Conservation (phyloP, 2,888 invertebrate genomes). For the Linhomoeus sp. region DNA sequence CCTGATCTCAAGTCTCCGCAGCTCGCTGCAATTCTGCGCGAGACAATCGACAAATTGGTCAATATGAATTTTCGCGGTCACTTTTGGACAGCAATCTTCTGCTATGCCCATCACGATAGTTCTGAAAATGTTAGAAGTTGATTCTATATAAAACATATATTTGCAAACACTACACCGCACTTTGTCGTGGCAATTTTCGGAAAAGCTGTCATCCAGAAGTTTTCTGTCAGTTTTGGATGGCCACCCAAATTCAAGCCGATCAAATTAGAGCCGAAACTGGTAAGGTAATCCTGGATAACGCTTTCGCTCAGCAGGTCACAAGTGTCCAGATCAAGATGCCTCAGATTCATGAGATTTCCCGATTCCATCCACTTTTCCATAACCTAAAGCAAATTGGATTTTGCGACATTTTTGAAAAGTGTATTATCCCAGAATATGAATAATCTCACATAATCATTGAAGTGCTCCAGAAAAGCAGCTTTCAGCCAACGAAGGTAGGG, state of each 20-base stretch:
- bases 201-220: constrained; percentile 85
- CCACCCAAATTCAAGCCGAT: constrained; percentile 83
- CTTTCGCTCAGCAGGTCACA: constrained; percentile 89
- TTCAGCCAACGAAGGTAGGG: constrained; percentile 68
- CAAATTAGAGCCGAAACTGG: constrained; percentile 66
- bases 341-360: constrained; percentile 51
- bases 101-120: constrained; percentile 92
- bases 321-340: constrained; percentile 74
- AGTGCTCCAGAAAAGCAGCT: constrained; percentile 90
- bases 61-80: constrained; percentile 52
- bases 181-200: constrained; percentile 70
- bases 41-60: constrained; percentile 96
- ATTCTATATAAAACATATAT: too few species aligned
- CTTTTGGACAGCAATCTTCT: constrained; percentile 82
- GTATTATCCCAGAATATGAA: too few species aligned
- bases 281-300: constrained; percentile 70
- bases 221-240: constrained; percentile 67
- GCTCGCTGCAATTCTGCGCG: constrained; percentile 64
- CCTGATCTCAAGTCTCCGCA: constrained; percentile 61
- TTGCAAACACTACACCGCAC: too few species aligned
- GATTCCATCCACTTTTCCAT: constrained; percentile 72
- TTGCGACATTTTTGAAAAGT: too few species aligned
- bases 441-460: constrained; percentile 57
- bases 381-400: too few species aligned
- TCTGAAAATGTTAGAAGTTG: too few species aligned